Evolutionary conservation across 2,888 invertebrate species (phyloP).

Genomic region (Dugesia japonica): DNA sequence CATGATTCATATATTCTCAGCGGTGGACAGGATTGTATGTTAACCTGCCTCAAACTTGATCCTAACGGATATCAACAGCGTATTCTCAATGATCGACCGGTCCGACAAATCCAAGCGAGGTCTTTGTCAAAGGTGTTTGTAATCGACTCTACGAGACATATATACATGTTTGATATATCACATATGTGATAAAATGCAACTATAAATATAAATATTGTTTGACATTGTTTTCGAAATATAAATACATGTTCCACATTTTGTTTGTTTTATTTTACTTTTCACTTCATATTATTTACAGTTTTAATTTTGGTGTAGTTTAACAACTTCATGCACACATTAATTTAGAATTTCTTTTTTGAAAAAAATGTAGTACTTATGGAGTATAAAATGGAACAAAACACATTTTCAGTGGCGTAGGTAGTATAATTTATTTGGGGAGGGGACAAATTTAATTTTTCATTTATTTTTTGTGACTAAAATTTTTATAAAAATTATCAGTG

Average conservation of each 20-base stretch:
- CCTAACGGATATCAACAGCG: slow-evolving; percentile 9
- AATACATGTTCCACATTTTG: neutral
- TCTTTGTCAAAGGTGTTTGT: slow-evolving; percentile 6
- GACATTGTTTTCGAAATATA: slow-evolving; percentile 4
- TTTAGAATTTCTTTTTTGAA: too few species aligned
- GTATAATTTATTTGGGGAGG: too few species aligned
- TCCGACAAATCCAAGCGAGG: neutral
- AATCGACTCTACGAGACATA: slow-evolving; percentile 1
- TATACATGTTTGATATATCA: slow-evolving; percentile 7
- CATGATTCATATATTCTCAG: slow-evolving; percentile 15
- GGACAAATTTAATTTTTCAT: too few species aligned
- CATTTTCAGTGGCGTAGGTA: too few species aligned
- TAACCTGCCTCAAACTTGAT: neutral
- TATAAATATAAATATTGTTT: neutral
- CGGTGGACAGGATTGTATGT: slow-evolving; percentile 1
- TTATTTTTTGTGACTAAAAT: too few species aligned
- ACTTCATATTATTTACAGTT: too few species aligned
- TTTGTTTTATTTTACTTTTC: neutral
- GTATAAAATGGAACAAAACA: too few species aligned
- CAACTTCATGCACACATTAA: too few species aligned
- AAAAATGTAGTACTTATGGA: too few species aligned
- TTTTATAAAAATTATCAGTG: too few species aligned
- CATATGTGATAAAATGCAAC: neutral
- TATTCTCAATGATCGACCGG: slow-evolving; percentile 3
- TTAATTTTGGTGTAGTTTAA: too few species aligned